Conservation (phyloP, 1,140 invertebrate species). For the Drosophila setifemur region DNA sequence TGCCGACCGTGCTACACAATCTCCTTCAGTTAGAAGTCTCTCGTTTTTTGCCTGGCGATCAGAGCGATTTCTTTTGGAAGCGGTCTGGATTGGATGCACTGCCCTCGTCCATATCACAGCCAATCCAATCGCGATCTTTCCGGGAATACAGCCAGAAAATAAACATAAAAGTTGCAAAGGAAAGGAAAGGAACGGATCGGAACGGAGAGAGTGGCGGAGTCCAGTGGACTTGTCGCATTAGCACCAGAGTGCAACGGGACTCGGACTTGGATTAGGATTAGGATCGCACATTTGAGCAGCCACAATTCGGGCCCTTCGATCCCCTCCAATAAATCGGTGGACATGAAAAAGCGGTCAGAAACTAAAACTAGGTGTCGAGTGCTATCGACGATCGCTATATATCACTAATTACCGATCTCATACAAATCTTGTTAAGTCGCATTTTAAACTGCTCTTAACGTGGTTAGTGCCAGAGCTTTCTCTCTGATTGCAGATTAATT, state of each 20-base stretch:
- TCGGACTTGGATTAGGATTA: not conserved
- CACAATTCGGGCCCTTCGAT: conserved; percentile 9
- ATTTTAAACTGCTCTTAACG: too few species aligned
- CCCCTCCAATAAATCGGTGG: not conserved
- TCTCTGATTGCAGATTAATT: too few species aligned
- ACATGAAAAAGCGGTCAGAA: not conserved
- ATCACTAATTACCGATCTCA: not conserved
- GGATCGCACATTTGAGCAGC: not conserved
- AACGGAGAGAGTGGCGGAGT: not conserved
- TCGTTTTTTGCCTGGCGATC: not conserved
- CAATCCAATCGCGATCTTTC: conserved; percentile 14
- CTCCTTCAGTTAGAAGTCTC: not conserved
- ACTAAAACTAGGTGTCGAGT: not conserved
- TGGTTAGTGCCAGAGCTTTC: too few species aligned
- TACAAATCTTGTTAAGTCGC: too few species aligned
- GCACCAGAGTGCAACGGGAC: conserved; percentile 7
- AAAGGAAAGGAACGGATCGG: not conserved
- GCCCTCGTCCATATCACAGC: conserved; percentile 15
- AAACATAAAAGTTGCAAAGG: too few species aligned
- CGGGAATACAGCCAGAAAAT: too few species aligned
- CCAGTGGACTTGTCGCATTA: conserved; percentile 46
- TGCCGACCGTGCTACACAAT: conserved; percentile 60
- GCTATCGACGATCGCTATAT: too few species aligned
- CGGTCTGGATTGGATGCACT: not conserved
- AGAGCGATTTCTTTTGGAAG: conserved; percentile 18